Evolutionary conservation across 2,113 vertebrate genomes (phyloP), one percentile per base, ranked within the genome.

Genomic region (Hiodon alosoides): DNA sequence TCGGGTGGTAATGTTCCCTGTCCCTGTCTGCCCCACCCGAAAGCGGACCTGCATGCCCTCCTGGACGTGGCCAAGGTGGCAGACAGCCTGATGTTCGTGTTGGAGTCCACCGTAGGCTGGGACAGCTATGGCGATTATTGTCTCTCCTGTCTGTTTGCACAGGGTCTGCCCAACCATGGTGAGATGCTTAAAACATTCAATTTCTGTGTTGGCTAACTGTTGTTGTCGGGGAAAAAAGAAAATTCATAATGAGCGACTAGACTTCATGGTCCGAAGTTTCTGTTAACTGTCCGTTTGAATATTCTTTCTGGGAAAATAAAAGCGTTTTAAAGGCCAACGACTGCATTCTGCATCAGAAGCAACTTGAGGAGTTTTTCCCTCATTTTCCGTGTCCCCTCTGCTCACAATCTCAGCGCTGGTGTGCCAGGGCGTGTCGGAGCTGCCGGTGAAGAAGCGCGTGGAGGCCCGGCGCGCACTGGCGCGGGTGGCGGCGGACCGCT

Each of bases 91-190:
- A 79, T 99, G 4, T 97, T 99, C 80, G 80, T 98, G 53, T 81
- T 98, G 80, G 94, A 98, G 71, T 79, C 93, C 0, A 70, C 80
- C 3, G 94, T 95, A 71, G 97, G 92, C 52, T 98, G 96, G 96
- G 97, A 99, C 84, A 91, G 83, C 10, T 87, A 90, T 0, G 97
- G 96, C 31, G 95, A 98, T 5, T 87, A 95, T 80, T 95, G 94
- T 83, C 93, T 99, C 7, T 96, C 96, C 78, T 96, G 95, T 78
- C 89, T 99, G 16, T 98, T 99, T 0, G 92, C 95, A 1, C 97
- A 99, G 78, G 97, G 97, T 2, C 93, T 99, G 67, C 95, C 97
- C 48, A 98, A 90, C 77, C 91, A 94, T 0, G 93, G 97, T 99
- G 82, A 90, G 93, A 72, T 13, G n/a, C 48, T 57, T 31, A 31